These are phyloP conservation scores for Albula glossodonta DNA, from an alignment of 2,113 vertebrate species.

Conservation along the genomic window DNA sequence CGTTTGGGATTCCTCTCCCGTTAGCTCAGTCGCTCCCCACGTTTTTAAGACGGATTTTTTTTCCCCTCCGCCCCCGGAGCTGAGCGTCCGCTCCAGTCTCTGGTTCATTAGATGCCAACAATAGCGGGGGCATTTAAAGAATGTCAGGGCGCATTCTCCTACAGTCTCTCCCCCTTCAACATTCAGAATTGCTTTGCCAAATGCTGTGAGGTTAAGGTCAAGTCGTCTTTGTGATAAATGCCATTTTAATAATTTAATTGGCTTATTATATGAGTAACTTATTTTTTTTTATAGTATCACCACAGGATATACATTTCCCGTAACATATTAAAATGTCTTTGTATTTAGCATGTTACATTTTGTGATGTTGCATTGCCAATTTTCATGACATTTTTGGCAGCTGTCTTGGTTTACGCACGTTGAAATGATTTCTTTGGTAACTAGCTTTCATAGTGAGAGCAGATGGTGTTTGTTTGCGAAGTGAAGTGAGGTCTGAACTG, in stretches of 20 bases:
- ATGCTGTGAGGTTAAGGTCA: conserved; percentile 10
- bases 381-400: too few relatives aligned
- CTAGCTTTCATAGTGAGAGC: too few relatives aligned
- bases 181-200: conserved; percentile 42
- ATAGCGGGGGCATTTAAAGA: conserved; percentile 55
- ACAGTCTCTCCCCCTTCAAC: not conserved
- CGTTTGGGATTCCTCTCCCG: conserved; percentile 52
- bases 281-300: too few relatives aligned
- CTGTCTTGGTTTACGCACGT: too few relatives aligned
- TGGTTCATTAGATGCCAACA: conserved; percentile 58
- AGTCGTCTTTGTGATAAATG: conserved; percentile 28
- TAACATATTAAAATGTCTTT: too few relatives aligned
- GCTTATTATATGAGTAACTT: not conserved
- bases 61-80: conserved; percentile 24
- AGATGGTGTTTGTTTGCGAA: too few relatives aligned
- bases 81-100: not conserved
- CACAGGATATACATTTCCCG: too few relatives aligned
- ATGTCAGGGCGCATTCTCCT: conserved; percentile 53
- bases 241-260: not conserved
- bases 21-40: conserved; percentile 46
- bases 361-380: too few relatives aligned
- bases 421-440: too few relatives aligned
- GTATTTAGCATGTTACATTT: too few relatives aligned
- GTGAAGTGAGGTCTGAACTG: too few relatives aligned
- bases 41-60: conserved; percentile 37